Conservation (phyloP, 64 coral and sea anemone species). For the Acropora yongei region DNA sequence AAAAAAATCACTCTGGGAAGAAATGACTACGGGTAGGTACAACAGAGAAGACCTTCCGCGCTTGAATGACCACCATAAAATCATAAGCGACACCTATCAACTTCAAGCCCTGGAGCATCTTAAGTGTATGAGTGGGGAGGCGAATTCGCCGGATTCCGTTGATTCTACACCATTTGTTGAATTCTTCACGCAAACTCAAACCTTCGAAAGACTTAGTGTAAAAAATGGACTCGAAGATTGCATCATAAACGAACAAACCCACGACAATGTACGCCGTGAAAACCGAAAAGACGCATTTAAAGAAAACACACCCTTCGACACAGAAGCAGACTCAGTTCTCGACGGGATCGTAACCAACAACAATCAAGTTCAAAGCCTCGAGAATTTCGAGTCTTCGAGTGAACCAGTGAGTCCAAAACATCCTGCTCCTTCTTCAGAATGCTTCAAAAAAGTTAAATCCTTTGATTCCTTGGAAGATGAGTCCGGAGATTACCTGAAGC, state of each 20-base stretch:
- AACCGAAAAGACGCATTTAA: background rate
- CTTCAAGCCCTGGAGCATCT: constrained; percentile 3
- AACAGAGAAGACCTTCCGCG: background rate
- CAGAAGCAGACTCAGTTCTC: background rate
- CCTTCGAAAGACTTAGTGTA: background rate
- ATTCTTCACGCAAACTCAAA: background rate
- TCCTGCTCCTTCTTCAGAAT: too few relatives aligned
- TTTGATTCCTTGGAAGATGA: too few relatives aligned
- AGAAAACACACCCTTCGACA: background rate
- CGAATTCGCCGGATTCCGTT: background rate
- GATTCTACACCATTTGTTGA: background rate
- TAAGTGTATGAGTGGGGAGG: background rate
- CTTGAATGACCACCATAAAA: background rate
- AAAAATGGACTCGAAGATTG: background rate
- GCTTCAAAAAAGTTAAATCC: too few relatives aligned
- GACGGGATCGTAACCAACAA: too few relatives aligned
- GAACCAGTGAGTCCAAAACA: too few relatives aligned
- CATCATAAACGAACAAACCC: background rate
- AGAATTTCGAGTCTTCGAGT: too few relatives aligned
- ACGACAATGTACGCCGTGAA: background rate
- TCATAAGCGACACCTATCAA: constrained; percentile 1
- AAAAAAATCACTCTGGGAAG: background rate
- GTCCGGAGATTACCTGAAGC: too few relatives aligned
- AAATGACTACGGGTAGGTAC: background rate
- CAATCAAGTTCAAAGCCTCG: too few relatives aligned